Percentiles rank a stretch among this genome's conserved stretches.
Evolutionary conservation across 2,113 vertebrate genomes (phyloP).

Genomic region (Dromiciops gliroides): DNA sequence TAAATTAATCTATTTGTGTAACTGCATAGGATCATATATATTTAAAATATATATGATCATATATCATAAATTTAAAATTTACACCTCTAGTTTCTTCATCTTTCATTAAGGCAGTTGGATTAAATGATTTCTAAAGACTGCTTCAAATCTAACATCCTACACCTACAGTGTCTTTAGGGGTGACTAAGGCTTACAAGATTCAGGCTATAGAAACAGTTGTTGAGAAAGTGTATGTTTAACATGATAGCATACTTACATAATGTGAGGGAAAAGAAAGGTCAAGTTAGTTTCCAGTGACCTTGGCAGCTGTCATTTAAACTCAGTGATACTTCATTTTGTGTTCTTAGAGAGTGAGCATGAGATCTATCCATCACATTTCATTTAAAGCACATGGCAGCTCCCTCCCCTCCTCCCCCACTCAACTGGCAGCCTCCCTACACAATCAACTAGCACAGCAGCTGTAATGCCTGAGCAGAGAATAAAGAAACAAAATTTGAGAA

Average conservation of each 20-base stretch:
- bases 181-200: neutral
- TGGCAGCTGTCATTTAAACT: neutral
- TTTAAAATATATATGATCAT: no score
- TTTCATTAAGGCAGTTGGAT: neutral
- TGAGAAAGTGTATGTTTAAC: neutral
- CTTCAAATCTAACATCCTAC: neutral
- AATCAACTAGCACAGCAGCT: slow-evolving; percentile 26
- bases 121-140: neutral
- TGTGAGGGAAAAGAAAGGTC: neutral
- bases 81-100: neutral
- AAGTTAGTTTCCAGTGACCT: slow-evolving; percentile 25
- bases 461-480: neutral
- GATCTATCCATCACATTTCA: slow-evolving; percentile 13
- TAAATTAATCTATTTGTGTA: neutral
- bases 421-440: neutral
- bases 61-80: neutral
- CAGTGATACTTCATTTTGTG: slow-evolving; percentile 6
- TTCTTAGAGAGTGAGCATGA: neutral
- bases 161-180: neutral
- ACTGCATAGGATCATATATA: neutral
- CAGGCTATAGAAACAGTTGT: neutral
- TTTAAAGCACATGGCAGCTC: neutral
- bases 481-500: slow-evolving; percentile 12
- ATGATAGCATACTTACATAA: neutral
- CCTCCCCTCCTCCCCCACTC: neutral